phyloP scores from a whole-genome alignment of 2,113 vertebrate genomes.

The Oreochromis niloticus region DNA sequence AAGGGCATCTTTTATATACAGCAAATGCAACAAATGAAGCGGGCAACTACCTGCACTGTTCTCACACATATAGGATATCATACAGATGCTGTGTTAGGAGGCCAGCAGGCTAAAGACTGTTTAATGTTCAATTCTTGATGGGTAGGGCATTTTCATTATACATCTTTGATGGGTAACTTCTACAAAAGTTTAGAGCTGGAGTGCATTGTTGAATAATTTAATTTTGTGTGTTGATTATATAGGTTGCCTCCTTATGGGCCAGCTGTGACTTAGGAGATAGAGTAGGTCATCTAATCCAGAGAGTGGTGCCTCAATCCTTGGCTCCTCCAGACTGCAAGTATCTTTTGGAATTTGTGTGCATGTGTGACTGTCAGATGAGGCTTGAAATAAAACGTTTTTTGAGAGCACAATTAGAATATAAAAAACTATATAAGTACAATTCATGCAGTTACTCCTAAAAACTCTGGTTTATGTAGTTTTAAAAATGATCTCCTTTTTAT shows the following conservation, averaged over 20 bases:
- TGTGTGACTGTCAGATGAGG: neutral
- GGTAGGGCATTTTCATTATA: neutral
- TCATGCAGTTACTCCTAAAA: neutral
- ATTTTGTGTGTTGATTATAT: neutral
- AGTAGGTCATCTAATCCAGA: neutral
- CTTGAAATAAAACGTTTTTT: fast-evolving
- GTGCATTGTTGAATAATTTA: neutral
- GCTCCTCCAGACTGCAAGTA: neutral
- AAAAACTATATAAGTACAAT: neutral
- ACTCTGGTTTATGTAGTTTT: neutral
- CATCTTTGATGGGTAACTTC: neutral
- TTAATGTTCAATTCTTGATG: neutral
- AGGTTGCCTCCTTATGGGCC: too few species aligned
- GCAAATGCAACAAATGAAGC: neutral
- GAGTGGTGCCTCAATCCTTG: neutral
- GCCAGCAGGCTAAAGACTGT: neutral
- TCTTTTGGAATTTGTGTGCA: neutral
- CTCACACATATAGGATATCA: neutral
- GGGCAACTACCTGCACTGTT: neutral
- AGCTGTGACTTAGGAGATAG: fast-evolving
- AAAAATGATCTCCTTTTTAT: neutral
- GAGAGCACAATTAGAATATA: neutral
- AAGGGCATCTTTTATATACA: neutral
- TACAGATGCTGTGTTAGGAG: neutral
- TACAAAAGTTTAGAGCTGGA: neutral